Conservation (phyloP, 2,113 vertebrate genomes). For the Pelobates fuscus region DNA sequence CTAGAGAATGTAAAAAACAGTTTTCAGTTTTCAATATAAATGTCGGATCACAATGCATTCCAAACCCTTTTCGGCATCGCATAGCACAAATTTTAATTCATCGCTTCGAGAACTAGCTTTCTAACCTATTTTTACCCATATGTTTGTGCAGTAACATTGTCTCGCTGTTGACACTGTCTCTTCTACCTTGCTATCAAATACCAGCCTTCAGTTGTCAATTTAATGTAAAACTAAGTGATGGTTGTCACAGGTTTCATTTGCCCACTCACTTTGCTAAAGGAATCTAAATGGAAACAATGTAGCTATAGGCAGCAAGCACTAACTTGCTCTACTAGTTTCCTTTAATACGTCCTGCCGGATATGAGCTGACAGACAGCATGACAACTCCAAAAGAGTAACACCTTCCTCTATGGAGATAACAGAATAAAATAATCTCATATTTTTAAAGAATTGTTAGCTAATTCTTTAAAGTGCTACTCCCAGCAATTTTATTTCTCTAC, state of each 20-base stretch:
- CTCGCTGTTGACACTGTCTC: conserved; percentile 3
- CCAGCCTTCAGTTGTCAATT: conserved; percentile 28
- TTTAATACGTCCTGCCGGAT: conserved; percentile 10
- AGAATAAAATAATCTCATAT: neutral
- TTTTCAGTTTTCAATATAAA: neutral
- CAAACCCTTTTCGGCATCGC: neutral
- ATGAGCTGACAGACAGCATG: conserved; percentile 26
- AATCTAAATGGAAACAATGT: conserved; percentile 35
- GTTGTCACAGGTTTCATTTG: conserved; percentile 21
- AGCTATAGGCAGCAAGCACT: conserved; percentile 28
- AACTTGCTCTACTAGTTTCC: neutral
- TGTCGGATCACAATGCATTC: neutral
- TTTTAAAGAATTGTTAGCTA: no score
- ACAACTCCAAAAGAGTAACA: neutral
- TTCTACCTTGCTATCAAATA: conserved; percentile 31
- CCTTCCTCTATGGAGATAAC: neutral
- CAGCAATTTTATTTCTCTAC: no score
- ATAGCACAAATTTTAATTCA: neutral
- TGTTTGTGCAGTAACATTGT: conserved; percentile 26
- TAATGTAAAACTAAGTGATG: conserved; percentile 32
- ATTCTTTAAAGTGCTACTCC: no score
- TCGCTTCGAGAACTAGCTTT: neutral
- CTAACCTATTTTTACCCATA: neutral
- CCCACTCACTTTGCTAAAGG: conserved; percentile 28
- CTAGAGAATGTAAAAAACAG: no score